Conservation (phyloP, 37 sponge, comb jelly and placozoan species). For the Ianthella basta region DNA sequence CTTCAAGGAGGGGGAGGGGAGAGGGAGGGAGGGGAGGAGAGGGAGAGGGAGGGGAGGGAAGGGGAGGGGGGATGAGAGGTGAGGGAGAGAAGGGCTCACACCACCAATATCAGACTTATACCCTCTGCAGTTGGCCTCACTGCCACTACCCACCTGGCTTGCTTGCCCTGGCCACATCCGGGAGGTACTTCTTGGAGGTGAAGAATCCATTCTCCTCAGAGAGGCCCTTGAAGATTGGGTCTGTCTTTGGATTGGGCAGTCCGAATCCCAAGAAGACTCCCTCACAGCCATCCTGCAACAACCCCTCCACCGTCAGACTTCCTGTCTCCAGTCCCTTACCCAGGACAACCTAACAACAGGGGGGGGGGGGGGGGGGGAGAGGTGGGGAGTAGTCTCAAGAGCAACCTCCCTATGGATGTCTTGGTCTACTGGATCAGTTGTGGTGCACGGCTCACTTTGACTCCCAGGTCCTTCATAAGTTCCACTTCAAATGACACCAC, state of each 20-base stretch:
- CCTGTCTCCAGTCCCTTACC: conserved; percentile 64
- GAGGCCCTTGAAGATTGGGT: conserved; percentile 73
- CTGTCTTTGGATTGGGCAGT: conserved; percentile 79
- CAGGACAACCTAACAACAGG: conserved; percentile 43
- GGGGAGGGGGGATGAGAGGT: background rate
- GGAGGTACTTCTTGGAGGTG: conserved; percentile 93
- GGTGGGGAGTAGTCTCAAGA: background rate
- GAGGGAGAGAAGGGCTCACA: background rate
- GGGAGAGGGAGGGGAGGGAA: background rate
- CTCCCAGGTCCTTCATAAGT: conserved; percentile 94
- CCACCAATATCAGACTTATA: background rate
- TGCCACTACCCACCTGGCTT: conserved; percentile 83
- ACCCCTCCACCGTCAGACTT: conserved; percentile 53
- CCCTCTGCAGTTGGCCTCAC: background rate
- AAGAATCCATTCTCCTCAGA: conserved; percentile 75
- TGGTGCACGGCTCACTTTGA: conserved; percentile 63
- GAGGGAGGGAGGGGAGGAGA: background rate
- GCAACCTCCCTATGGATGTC: background rate
- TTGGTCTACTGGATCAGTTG: background rate
- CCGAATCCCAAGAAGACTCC: conserved; percentile 92
- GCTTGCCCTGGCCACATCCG: conserved; percentile 75
- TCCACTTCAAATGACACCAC: conserved; percentile 97
- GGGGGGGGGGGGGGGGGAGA: background rate
- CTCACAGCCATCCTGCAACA: conserved; percentile 79
- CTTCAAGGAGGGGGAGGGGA: conserved; percentile 28